Evolutionary conservation across 2,888 invertebrate species (phyloP), one percentile per base, ranked within the genome.

Genomic region (Nemurella pictetii): DNA sequence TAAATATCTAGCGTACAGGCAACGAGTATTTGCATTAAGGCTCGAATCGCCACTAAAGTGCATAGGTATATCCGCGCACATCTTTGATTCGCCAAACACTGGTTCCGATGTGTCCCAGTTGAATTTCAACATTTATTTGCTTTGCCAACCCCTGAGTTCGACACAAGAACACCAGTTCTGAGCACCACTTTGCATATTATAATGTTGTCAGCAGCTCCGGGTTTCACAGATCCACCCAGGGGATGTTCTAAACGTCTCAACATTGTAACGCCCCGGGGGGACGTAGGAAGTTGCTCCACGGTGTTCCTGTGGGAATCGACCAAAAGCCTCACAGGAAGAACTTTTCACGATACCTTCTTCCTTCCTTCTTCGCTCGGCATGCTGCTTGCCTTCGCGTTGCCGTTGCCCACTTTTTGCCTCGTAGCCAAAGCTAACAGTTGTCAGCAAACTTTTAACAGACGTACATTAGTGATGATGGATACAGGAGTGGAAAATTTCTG

Each of bases 231-330:
- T 35, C 29, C 28, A 20, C 78, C 78, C 25, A n/a, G 55, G 73
- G 75, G 74, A 27, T 84, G 72, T 35, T 77, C 36, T 78, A 73
- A 78, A 84, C 30, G 84, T 80, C 84, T 77, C 84, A 29, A 80
- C 80, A 72, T 72, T 72, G 84, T 78, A 25, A 9, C 35, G 55
- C 80, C 84, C 84, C 36, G 26, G 74, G 85, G 75, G 27, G 7
- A 29, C 26, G 35, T 35, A 85, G 85, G 85, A 85, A 85, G 83
- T 85, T 78, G 78, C 78, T 55, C 82, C 25, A 75, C 30, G n/a
- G 9, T 35, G 83, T 85, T 85, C 85, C 85, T 85, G 85, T 85
- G 85, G 84, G 85, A 84, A 30, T 78, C 28, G 36, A 30, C 80
- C 5, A 15, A 26, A 72, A 83, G 9, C 84, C 84, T 84, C 85